Evolutionary conservation across 37 sponge, comb jelly and placozoan species (phyloP), one percentile per base, ranked within the genome.

Genomic region (Theonella swinhoei): DNA sequence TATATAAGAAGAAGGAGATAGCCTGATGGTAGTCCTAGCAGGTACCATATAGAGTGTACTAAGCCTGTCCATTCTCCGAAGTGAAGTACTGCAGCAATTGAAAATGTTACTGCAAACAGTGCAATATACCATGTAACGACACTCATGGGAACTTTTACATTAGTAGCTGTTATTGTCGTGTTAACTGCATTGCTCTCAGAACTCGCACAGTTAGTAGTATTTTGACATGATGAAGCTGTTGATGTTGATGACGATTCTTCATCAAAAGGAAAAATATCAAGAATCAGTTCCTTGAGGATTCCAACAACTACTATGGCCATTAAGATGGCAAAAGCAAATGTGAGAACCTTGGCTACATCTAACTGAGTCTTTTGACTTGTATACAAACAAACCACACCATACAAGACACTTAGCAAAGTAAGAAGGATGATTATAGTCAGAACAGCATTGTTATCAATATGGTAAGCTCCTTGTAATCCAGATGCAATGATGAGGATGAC

Each of bases 1-100:
- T 96, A 96, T 75, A 96, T 85, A 14, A 96, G 75, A 22, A 96
- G 81, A 20, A 96, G 72, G 62, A 96, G 73, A 58, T 96, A 96
- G 38, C 91, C 96, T 1, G 96, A 89, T 3, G 96, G 96, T 0
- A 95, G 86, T 35, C 85, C 93, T 8, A 95, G 78, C 23, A 96
- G 28, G 83, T 89, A 92, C 96, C 96, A 96, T 8, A 93, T 60
- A 72, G 70, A 79, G 64, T 96, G 94, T 4, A 90, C 1, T 4
- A 96, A 80, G 32, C 78, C 62, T 39, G 29, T 33, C 23, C 70
- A 73, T 42, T 96, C 96, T 0, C 25, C 22, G 26, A 80, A 74
- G 66, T 96, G 96, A 33, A 96, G 81, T 3, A 88, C 14, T 23
- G 85, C 96, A 38, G 96, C 89, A 0, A 79, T 14, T 17, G 71